phyloP scores from a whole-genome alignment of 2,888 invertebrate genomes.

The Orchestes rusci region DNA sequence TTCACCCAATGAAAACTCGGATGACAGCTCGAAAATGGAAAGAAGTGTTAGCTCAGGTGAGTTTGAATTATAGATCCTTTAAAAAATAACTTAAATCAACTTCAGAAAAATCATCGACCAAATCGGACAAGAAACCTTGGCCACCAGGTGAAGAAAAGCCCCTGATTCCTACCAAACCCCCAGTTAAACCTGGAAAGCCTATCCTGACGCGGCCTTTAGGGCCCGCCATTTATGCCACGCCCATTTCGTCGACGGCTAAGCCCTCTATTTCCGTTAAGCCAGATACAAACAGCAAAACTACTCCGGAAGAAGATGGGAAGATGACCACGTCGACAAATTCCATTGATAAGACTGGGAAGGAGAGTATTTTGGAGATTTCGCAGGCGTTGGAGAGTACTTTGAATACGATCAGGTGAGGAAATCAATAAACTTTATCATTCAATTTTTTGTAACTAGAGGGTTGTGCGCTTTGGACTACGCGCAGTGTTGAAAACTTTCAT shows the following conservation, averaged over 20 bases:
- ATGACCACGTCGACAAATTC: slow-evolving; percentile 34
- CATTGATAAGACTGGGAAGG: slow-evolving; percentile 39
- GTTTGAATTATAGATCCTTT: not conserved
- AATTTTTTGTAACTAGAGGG: too few relatives aligned
- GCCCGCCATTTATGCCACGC: slow-evolving; percentile 74
- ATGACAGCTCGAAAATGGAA: slow-evolving; percentile 36
- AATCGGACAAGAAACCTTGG: slow-evolving; percentile 43
- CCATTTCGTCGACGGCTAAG: slow-evolving; percentile 46
- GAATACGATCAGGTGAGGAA: slow-evolving; percentile 47
- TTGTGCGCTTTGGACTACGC: too few relatives aligned
- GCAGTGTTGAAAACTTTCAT: too few relatives aligned
- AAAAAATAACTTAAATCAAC: not conserved
- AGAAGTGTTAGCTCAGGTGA: slow-evolving; percentile 20
- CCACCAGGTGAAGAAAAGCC: slow-evolving; percentile 59
- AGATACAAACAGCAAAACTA: slow-evolving; percentile 8
- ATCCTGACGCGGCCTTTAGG: slow-evolving; percentile 46
- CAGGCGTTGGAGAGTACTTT: slow-evolving; percentile 58
- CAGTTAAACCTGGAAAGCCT: slow-evolving; percentile 56
- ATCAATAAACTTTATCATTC: not conserved
- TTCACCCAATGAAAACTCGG: slow-evolving; percentile 41
- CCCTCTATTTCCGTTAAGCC: slow-evolving; percentile 49
- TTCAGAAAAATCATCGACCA: slow-evolving; percentile 11
- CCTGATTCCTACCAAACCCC: slow-evolving; percentile 61
- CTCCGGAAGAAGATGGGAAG: slow-evolving; percentile 16
- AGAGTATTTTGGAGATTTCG: slow-evolving; percentile 59